Evolutionary conservation across 2,113 vertebrate genomes (phyloP), one percentile per base, ranked within the genome.

Genomic region (Scomber scombrus): DNA sequence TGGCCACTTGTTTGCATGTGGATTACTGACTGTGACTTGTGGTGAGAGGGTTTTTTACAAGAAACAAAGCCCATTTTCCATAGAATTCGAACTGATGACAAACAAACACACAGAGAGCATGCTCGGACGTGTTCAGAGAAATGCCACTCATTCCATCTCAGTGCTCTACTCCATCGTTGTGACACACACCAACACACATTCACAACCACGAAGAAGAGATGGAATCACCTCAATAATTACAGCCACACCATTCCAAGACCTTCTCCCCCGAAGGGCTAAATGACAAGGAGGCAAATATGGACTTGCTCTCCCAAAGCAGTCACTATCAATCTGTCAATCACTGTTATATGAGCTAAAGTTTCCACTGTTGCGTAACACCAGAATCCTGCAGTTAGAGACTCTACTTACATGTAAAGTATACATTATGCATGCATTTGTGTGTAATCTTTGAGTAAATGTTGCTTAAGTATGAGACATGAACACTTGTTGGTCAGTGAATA

Each of bases 81-180:
- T 12, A 73, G 75, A 83, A 75, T 80, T 21, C 34, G 29, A 81
- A 66, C 73, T 78, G 80, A 75, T 29, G 69, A 83, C 71, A 84
- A 84, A 82, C 65, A 91, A 90, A 88, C 70, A 66, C 40, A 79
- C 52, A 80, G 40, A 55, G 68, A 72, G 71, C 94, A 61, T 91
- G 94, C 90, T 80, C 16, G 64, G 69, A 89, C 94, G 14, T 62
- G 90, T 92, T 84, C 86, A 3, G 60, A 78, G 82, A 86, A 93
- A 94, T 94, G 81, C 89, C 70, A 62, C 76, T 91, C 79, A 92
- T 92, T 93, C 86, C 86, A 67, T 21, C 29, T 63, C 40, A n/a
- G 68, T 64, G 68, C 46, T 66, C 56, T 43, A 29, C 74, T 34
- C 56, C 1, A 0, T 73, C 69, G 63, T 51, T 73, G 71, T 61